phyloP scores from a whole-genome alignment of 2,797 vertebrate species.

The Meda fulgida region DNA sequence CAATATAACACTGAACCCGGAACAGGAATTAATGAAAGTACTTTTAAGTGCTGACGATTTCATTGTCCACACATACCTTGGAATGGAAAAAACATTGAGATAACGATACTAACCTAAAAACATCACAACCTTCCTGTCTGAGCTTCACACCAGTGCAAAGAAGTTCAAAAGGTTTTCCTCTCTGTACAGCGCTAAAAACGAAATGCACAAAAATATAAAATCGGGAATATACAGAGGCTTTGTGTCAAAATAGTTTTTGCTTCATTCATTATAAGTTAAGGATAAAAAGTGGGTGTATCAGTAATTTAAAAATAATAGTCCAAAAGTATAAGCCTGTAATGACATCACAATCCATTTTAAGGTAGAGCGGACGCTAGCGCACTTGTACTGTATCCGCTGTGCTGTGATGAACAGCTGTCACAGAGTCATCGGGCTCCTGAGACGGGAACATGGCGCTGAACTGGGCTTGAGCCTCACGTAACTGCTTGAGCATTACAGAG shows the following conservation, averaged over 20 bases:
- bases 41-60: neutral
- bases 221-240: neutral
- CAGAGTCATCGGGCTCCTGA: constrained; percentile 22
- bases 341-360: neutral
- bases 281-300: constrained; percentile 8
- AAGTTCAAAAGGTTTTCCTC: neutral
- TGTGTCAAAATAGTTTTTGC: constrained; percentile 52
- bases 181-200: constrained; percentile 44
- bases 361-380: constrained; percentile 34
- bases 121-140: neutral
- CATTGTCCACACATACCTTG: neutral
- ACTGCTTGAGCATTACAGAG: constrained; percentile 69
- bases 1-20: neutral
- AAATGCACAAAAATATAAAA: constrained; percentile 54
- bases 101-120: neutral
- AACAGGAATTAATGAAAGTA: neutral
- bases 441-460: constrained; percentile 73
- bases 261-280: constrained; percentile 48
- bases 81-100: neutral
- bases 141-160: neutral
- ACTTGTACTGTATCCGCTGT: constrained; percentile 57
- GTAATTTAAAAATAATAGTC: constrained; percentile 26
- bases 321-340: neutral
- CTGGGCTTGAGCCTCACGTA: constrained; percentile 73
- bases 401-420: constrained; percentile 53